Percentiles rank a stretch among this genome's conserved stretches.
phyloP scores from a whole-genome alignment of 2,797 vertebrate genomes.

The Cryptoblepharus egeriae region DNA sequence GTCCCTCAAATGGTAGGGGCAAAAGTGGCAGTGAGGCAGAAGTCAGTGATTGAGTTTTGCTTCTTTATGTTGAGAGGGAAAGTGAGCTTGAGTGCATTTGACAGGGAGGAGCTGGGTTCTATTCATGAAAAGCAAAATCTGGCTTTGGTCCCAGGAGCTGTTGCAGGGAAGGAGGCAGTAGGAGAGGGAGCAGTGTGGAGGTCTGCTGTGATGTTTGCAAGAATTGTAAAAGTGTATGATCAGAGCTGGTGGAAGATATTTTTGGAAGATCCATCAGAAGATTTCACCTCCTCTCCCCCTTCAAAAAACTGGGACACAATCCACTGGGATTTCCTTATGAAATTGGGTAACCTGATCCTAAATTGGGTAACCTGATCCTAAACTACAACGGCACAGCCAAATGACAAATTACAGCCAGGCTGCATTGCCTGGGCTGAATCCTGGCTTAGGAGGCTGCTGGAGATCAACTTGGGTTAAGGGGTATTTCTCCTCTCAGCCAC shows the following conservation, averaged over 20 bases:
- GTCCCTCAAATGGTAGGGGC: not conserved
- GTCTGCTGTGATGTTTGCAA: not conserved
- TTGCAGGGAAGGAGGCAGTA: not conserved
- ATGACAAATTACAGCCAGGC: too few relatives aligned
- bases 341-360: too few relatives aligned
- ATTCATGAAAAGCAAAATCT: slow-evolving; percentile 15
- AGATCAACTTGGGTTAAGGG: too few relatives aligned
- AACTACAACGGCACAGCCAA: too few relatives aligned
- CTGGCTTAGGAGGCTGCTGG: too few relatives aligned
- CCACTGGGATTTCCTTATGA: not conserved
- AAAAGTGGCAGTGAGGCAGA: not conserved
- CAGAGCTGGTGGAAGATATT: not conserved
- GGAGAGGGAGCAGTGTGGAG: not conserved
- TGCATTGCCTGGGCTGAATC: too few relatives aligned
- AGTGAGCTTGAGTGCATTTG: not conserved
- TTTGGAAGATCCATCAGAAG: not conserved
- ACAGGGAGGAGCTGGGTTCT: not conserved
- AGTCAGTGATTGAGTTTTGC: not conserved
- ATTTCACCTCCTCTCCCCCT: not conserved
- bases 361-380: too few relatives aligned
- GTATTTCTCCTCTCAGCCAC: too few relatives aligned
- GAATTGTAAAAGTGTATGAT: not conserved
- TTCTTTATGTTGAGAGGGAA: not conserved
- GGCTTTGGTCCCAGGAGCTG: not conserved
- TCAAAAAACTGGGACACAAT: not conserved